Evolutionary conservation across 2,113 vertebrate genomes (phyloP).

Genomic region (Tenebrosternarchus preto): DNA sequence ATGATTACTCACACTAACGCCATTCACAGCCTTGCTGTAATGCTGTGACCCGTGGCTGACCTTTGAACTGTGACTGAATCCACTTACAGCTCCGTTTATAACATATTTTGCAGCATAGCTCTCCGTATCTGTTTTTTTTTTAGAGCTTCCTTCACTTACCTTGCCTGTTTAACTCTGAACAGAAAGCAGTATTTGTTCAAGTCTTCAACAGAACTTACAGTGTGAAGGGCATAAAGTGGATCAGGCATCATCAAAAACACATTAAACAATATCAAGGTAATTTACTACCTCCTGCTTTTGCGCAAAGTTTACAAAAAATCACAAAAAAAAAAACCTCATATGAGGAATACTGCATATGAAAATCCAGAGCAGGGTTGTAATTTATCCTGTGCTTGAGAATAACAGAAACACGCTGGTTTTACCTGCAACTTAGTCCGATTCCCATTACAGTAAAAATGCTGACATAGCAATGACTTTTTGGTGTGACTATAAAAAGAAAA

Average conservation of each 20-base stretch:
- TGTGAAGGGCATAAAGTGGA: not conserved
- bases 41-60: not conserved
- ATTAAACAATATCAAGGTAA: not conserved
- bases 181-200: not conserved
- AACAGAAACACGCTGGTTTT: not conserved
- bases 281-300: not conserved
- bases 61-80: not conserved
- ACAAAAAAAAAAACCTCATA: not conserved
- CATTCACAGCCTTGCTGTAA: not conserved
- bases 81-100: not conserved
- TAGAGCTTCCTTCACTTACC: not conserved
- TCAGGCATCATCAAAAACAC: not conserved
- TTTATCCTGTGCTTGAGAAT: slow-evolving; percentile 4
- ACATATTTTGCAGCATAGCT: not conserved
- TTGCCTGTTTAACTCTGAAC: not conserved
- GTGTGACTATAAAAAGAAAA: not conserved
- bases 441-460: not conserved
- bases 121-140: not conserved
- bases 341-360: not conserved
- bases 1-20: not conserved
- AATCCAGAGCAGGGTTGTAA: not conserved
- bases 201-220: not conserved
- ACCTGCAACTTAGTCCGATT: not conserved
- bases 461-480: not conserved
- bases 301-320: not conserved